phyloP scores from a whole-genome alignment of 1,140 invertebrate species.

The Drosophila mayri region DNA sequence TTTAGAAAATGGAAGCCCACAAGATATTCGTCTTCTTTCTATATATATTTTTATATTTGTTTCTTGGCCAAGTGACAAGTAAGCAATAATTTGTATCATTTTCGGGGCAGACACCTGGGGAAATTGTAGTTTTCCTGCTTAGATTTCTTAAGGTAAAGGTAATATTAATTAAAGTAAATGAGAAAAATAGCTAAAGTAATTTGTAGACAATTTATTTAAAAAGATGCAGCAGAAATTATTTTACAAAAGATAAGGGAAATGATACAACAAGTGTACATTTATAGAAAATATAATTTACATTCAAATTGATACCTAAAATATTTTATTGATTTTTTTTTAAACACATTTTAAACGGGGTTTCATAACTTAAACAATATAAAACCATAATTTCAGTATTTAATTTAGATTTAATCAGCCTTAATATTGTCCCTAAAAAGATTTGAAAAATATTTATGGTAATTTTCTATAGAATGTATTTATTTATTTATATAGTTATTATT shows the following conservation, averaged over 20 bases:
- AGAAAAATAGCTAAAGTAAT: too few relatives aligned
- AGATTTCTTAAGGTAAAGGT: too few relatives aligned
- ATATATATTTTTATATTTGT: background rate
- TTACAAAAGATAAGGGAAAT: too few relatives aligned
- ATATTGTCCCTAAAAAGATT: too few relatives aligned
- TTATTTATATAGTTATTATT: too few relatives aligned
- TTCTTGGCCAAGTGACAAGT: constrained; percentile 3
- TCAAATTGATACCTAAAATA: background rate
- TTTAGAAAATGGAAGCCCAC: constrained; percentile 36
- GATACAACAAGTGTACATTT: too few relatives aligned
- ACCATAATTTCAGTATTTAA: too few relatives aligned
- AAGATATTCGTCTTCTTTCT: background rate
- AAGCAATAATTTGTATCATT: constrained; percentile 13
- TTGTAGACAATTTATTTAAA: background rate
- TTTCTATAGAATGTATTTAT: background rate
- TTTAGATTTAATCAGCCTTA: too few relatives aligned
- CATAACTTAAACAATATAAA: too few relatives aligned
- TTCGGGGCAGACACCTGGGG: background rate
- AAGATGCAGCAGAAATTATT: too few relatives aligned
- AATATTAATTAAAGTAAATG: too few relatives aligned
- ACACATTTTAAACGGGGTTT: background rate
- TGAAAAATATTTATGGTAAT: background rate
- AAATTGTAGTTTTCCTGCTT: background rate
- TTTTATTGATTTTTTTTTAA: background rate
- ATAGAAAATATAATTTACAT: too few relatives aligned